phyloP scores from a whole-genome alignment of 2,888 invertebrate species.

The Drosophila monieri region DNA sequence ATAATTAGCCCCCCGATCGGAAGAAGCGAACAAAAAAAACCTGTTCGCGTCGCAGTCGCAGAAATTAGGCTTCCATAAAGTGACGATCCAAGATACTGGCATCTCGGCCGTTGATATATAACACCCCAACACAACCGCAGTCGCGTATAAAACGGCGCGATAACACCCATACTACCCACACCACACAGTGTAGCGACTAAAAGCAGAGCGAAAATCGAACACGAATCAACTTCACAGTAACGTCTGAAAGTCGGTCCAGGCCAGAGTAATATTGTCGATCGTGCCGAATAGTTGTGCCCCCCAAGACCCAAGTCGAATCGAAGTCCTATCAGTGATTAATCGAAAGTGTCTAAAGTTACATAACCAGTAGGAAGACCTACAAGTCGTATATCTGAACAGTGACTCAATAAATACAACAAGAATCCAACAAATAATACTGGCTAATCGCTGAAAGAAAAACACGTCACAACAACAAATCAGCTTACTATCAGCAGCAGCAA shows the following conservation, averaged over 20 bases:
- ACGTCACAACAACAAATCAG: neutral
- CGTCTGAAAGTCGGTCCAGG: conserved; percentile 57
- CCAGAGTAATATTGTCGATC: conserved; percentile 64
- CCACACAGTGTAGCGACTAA: conserved; percentile 54
- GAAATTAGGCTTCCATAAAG: conserved; percentile 43
- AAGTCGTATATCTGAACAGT: conserved; percentile 65
- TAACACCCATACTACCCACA: conserved; percentile 53
- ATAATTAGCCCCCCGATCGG: conserved; percentile 53
- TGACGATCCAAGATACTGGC: conserved; percentile 44
- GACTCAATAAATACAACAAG: conserved; percentile 42
- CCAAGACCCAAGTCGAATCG: neutral
- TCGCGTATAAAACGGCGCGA: conserved; percentile 28
- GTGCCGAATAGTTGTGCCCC: conserved; percentile 64
- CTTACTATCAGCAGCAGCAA: neutral
- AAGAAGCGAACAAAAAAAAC: conserved; percentile 31
- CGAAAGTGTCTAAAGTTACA: conserved; percentile 41
- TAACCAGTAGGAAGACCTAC: conserved; percentile 17
- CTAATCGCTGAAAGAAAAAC: conserved; percentile 8
- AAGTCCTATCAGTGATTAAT: neutral
- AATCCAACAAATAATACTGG: conserved; percentile 3
- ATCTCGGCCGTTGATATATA: conserved; percentile 41
- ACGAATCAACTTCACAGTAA: conserved; percentile 48
- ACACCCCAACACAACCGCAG: conserved; percentile 34
- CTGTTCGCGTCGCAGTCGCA: conserved; percentile 26
- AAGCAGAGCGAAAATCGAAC: conserved; percentile 44